Percentiles rank a stretch among this genome's conserved stretches.
Conservation (phyloP, 2,113 vertebrate genomes). For the Cyanoramphus novaezelandiae region DNA sequence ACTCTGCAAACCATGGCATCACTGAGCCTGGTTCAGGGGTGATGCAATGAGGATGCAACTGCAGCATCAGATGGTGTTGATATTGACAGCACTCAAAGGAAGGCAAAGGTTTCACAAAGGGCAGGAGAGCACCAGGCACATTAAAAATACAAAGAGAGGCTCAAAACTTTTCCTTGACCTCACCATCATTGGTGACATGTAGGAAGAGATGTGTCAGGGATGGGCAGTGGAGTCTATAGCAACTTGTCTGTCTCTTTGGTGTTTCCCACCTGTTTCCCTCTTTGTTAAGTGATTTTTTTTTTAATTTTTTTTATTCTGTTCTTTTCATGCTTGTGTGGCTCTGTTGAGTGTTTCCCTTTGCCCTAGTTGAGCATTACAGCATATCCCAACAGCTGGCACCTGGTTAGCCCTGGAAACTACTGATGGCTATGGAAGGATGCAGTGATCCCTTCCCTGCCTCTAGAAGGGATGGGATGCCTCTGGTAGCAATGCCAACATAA, state of each 20-base stretch:
- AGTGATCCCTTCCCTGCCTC: not conserved
- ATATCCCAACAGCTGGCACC: not conserved
- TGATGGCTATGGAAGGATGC: not conserved
- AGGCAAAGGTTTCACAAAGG: not conserved
- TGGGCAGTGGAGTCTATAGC: not conserved
- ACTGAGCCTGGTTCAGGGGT: not conserved
- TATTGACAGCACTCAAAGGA: not conserved
- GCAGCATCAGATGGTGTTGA: not conserved
- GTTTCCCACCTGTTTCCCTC: not conserved
- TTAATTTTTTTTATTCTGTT: not conserved
- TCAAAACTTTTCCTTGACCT: not conserved
- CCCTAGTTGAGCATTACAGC: not conserved
- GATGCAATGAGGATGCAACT: not conserved
- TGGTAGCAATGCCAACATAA: not conserved
- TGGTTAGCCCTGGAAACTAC: not conserved
- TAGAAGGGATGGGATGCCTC: not conserved
- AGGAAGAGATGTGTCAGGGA: not conserved
- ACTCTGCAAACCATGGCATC: not conserved
- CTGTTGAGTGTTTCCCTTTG: not conserved
- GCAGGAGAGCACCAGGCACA: not conserved
- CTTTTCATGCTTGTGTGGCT: not conserved
- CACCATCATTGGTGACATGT: not conserved
- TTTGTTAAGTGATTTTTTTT: not conserved
- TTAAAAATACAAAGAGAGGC: not conserved
- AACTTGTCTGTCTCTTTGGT: not conserved